Evolutionary conservation across 2,113 vertebrate species (phyloP).

Genomic region (Eira barbara): DNA sequence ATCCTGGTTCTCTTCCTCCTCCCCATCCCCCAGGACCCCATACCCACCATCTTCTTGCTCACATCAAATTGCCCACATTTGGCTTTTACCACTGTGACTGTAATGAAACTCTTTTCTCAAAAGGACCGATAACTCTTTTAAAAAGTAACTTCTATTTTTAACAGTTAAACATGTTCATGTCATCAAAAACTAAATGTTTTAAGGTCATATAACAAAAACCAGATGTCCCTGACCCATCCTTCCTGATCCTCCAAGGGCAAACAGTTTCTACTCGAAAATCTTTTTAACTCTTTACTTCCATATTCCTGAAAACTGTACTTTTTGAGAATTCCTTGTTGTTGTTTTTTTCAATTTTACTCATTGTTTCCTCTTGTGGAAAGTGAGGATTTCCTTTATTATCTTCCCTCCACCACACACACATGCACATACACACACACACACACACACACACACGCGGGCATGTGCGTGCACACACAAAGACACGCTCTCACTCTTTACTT

Average conservation of each 20-base stretch:
- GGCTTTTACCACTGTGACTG: not conserved
- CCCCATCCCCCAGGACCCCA: no score
- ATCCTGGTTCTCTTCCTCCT: not conserved
- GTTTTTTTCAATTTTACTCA: not conserved
- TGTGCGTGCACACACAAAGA: not conserved
- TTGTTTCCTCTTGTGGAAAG: not conserved
- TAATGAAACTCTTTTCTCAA: not conserved
- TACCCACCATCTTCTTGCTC: not conserved
- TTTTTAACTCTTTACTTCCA: not conserved
- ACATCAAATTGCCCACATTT: no score
- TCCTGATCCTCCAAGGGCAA: not conserved
- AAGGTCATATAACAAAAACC: not conserved
- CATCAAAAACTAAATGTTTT: not conserved
- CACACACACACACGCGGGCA: not conserved
- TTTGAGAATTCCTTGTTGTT: not conserved
- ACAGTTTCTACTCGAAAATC: not conserved
- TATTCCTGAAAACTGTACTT: not conserved
- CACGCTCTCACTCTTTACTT: not conserved
- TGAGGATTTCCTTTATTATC: not conserved
- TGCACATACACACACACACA: not conserved
- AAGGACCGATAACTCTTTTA: not conserved
- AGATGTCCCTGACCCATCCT: not conserved
- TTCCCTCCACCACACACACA: not conserved
- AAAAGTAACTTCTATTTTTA: not conserved
- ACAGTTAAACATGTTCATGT: not conserved